Conservation (phyloP, 2,113 vertebrate genomes). For the Varanus komodoensis region DNA sequence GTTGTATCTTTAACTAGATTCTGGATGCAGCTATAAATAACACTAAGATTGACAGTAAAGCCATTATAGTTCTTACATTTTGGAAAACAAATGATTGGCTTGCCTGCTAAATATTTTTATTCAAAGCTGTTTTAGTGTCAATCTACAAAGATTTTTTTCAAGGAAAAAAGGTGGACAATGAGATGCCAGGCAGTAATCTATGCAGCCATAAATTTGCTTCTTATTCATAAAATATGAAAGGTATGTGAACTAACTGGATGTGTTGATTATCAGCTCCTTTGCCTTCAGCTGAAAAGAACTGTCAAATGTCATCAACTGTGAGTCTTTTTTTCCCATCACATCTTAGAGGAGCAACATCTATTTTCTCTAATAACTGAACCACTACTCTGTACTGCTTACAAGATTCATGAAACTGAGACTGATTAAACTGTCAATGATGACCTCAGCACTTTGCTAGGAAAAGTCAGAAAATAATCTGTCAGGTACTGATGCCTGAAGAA, state of each 20-base stretch:
- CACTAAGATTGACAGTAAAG: not conserved
- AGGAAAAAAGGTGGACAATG: constrained; percentile 48
- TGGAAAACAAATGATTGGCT: constrained; percentile 29
- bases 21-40: not conserved
- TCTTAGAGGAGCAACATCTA: constrained; percentile 53
- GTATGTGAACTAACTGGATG: constrained; percentile 56
- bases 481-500: constrained; percentile 34
- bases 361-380: constrained; percentile 49
- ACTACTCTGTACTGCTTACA: constrained; percentile 44
- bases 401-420: constrained; percentile 47
- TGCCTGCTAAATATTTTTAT: constrained; percentile 1
- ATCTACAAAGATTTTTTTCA: constrained; percentile 33
- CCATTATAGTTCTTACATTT: not conserved
- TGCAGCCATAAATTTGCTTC: constrained; percentile 56
- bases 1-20: not conserved
- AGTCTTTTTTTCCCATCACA: constrained; percentile 37
- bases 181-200: constrained; percentile 45
- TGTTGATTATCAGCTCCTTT: constrained; percentile 59
- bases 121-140: constrained; percentile 28
- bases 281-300: constrained; percentile 60
- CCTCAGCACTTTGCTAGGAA: constrained; percentile 58
- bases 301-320: constrained; percentile 57
- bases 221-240: constrained; percentile 60
- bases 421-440: constrained; percentile 50
- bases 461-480: constrained; percentile 41